Evolutionary conservation across 2,888 invertebrate genomes (phyloP), one percentile per base, ranked within the genome.

Genomic region (Drosophila prolongata): DNA sequence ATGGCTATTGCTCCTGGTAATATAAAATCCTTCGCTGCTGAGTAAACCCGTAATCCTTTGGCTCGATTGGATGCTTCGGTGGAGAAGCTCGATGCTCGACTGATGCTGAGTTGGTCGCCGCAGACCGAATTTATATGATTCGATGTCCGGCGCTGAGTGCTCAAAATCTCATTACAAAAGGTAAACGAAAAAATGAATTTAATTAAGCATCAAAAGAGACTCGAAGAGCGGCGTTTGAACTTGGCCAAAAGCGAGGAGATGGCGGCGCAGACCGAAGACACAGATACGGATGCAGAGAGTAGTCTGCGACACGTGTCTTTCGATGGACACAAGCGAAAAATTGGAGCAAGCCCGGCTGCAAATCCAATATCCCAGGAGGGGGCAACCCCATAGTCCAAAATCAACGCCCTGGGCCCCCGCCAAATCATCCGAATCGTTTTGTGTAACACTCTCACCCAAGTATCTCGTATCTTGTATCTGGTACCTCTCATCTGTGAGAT

Each of bases 11-110:
- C 73, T 80, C 72, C 72, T 53, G 55, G 19, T 27, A 40, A 54
- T 30, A 16, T 46, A 34, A 56, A 49, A 27, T 64, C 62, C 62
- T 66, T 35, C 49, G 55, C 38, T 57, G 43, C 87, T 95, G 69
- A 50, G 60, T 55, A 59, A 72, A 66, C 68, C 95, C 88, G 77
- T 89, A 85, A 89, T 87, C 89, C 89, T 84, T 80, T 75, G 60
- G 65, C 67, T 69, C 59, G 68, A 46, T 69, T 53, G 47, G 37
- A 50, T 59, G 76, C 62, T 75, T 50, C 76, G 71, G 38, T 85
- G 74, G 78, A 73, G 76, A 81, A 88, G 84, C 77, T 75, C 80
- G 79, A 80, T 66, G 77, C 72, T 80, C 70, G 76, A 89, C 90
- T 89, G 89, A 89, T 89, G 76, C 76, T 52, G 72, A 60, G 76